phyloP scores from a whole-genome alignment of 2,797 vertebrate species.

The Petrocephalus sullivani region DNA sequence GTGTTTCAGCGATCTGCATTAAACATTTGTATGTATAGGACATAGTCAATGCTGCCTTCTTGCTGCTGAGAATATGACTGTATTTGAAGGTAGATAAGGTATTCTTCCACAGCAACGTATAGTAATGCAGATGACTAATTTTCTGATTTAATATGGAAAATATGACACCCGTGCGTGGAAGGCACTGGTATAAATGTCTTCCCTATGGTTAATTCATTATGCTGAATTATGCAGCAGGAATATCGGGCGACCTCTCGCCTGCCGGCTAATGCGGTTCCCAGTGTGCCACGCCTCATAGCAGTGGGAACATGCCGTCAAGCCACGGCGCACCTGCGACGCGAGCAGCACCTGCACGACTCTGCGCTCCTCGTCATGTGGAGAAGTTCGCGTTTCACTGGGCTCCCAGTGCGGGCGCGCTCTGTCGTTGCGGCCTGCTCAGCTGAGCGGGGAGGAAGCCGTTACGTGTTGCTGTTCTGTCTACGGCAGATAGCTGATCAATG shows the following conservation, averaged over 20 bases:
- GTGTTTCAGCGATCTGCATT: background rate
- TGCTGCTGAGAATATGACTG: background rate
- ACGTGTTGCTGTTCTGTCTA: background rate
- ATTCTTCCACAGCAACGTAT: no score
- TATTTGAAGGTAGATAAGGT: background rate
- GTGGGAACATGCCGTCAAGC: background rate
- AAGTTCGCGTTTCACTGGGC: background rate
- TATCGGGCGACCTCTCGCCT: background rate
- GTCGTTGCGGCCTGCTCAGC: background rate
- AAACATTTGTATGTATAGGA: background rate
- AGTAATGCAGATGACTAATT: background rate
- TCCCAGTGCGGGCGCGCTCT: background rate
- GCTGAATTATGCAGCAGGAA: background rate
- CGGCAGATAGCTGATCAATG: background rate
- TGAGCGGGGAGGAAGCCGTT: background rate
- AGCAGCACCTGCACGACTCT: background rate
- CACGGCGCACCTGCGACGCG: background rate
- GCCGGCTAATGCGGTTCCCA: background rate
- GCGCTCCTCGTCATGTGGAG: no score
- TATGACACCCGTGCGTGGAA: background rate
- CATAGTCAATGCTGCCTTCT: background rate
- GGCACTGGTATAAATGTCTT: conserved; percentile 1
- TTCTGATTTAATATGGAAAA: conserved; percentile 5
- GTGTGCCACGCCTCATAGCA: background rate
- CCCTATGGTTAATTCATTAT: background rate